Conservation (phyloP, 2,113 vertebrate species). For the Dryoscopus gambensis region DNA sequence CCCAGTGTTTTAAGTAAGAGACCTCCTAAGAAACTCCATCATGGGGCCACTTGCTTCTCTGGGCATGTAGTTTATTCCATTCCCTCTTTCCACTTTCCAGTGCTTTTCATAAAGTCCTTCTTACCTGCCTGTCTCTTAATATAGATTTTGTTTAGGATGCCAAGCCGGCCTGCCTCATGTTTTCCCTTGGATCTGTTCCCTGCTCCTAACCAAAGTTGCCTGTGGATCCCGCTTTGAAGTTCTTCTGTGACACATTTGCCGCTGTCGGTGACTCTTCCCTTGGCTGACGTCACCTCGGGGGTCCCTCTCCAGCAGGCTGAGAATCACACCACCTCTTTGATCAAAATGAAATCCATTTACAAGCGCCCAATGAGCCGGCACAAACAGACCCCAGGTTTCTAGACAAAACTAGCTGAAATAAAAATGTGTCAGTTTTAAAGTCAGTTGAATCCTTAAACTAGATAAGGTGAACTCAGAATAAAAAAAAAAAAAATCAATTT, state of each 20-base stretch:
- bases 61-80: slow-evolving; percentile 1
- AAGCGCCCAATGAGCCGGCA: not conserved
- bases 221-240: slow-evolving; percentile 33
- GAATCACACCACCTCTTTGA: not conserved
- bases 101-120: not conserved
- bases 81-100: not conserved
- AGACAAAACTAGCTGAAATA: not conserved
- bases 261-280: not conserved
- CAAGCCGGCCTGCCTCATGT: slow-evolving; percentile 36
- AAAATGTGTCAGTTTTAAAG: not conserved
- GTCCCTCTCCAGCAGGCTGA: not conserved
- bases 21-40: not conserved
- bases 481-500: not conserved
- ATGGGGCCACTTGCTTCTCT: not conserved
- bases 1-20: not conserved
- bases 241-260: not conserved
- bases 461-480: not conserved
- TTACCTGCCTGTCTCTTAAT: slow-evolving; percentile 20
- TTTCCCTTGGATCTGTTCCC: slow-evolving; percentile 40
- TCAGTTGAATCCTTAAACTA: not conserved
- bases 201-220: not conserved
- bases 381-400: not conserved
- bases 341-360: slow-evolving; percentile 20
- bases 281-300: not conserved
- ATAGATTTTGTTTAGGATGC: slow-evolving; percentile 15